Conservation (phyloP, 1,140 invertebrate species). For the Agrypnia vestita region DNA sequence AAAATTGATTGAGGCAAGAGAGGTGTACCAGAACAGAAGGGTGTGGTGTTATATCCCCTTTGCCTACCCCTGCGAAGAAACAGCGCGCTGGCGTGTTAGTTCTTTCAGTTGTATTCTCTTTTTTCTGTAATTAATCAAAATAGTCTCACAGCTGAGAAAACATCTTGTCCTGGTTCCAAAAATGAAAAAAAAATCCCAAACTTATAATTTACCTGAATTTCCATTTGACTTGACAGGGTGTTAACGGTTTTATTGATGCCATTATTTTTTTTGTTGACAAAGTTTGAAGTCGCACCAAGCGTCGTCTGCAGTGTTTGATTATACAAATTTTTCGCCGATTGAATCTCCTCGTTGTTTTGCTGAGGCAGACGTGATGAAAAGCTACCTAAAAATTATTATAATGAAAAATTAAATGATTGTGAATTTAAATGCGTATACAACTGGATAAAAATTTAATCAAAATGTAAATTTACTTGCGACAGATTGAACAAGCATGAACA, state of each 20-base stretch:
- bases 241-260: slow-evolving; percentile 51
- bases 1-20: too few species aligned
- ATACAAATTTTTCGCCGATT: slow-evolving; percentile 50
- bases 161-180: too few species aligned
- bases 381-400: slow-evolving; percentile 42
- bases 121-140: too few species aligned
- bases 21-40: too few species aligned
- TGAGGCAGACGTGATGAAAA: slow-evolving; percentile 53
- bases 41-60: too few species aligned
- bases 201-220: slow-evolving; percentile 49
- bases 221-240: slow-evolving; percentile 49
- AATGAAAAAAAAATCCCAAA: too few species aligned
- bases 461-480: too few species aligned
- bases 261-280: slow-evolving; percentile 32
- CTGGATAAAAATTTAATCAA: not conserved
- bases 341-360: slow-evolving; percentile 54
- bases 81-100: too few species aligned
- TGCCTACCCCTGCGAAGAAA: too few species aligned
- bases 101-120: too few species aligned
- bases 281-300: slow-evolving; percentile 10
- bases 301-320: slow-evolving; percentile 49
- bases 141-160: too few species aligned
- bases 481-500: too few species aligned
- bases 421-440: not conserved
- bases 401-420: not conserved